Evolutionary conservation across 2,888 invertebrate species (phyloP).

Genomic region (Poecilobothrus nobilitatus): DNA sequence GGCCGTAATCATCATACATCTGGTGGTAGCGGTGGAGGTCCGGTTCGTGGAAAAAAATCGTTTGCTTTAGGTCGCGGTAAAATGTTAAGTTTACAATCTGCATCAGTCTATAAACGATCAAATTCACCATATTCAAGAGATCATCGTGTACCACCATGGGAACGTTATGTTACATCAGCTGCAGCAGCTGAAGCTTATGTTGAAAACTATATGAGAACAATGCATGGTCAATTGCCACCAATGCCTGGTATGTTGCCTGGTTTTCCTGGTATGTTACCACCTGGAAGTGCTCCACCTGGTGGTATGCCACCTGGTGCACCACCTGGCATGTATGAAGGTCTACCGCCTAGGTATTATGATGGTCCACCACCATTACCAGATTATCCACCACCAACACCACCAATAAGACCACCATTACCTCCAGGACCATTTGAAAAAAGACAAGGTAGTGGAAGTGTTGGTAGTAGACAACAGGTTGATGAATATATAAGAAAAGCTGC

Average conservation of each 20-base stretch:
- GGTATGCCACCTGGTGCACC: slow-evolving; percentile 49
- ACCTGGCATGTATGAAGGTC: slow-evolving; percentile 48
- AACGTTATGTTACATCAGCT: slow-evolving; percentile 51
- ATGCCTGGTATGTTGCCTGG: slow-evolving; percentile 73
- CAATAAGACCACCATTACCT: slow-evolving; percentile 37
- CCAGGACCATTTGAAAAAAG: slow-evolving; percentile 50
- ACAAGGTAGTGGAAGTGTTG: slow-evolving; percentile 26
- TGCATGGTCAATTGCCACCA: slow-evolving; percentile 79
- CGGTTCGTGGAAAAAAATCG: slow-evolving; percentile 50
- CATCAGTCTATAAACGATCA: slow-evolving; percentile 45
- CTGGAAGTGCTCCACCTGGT: slow-evolving; percentile 40
- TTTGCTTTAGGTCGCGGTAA: slow-evolving; percentile 58
- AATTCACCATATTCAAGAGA: slow-evolving; percentile 50
- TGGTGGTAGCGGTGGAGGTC: slow-evolving; percentile 35
- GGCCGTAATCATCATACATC: slow-evolving; percentile 45
- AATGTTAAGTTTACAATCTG: slow-evolving; percentile 39
- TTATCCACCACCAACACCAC: slow-evolving; percentile 53
- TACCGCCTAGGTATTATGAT: slow-evolving; percentile 75
- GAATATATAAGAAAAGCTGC: slow-evolving; percentile 71
- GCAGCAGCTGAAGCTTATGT: slow-evolving; percentile 78
- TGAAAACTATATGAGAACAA: slow-evolving; percentile 80
- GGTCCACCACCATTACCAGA: slow-evolving; percentile 66
- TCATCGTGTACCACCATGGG: slow-evolving; percentile 56
- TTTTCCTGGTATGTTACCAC: slow-evolving; percentile 55
- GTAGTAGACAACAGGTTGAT: slow-evolving; percentile 49